Conservation (phyloP, 2,888 invertebrate genomes). For the Rhagium mordax region DNA sequence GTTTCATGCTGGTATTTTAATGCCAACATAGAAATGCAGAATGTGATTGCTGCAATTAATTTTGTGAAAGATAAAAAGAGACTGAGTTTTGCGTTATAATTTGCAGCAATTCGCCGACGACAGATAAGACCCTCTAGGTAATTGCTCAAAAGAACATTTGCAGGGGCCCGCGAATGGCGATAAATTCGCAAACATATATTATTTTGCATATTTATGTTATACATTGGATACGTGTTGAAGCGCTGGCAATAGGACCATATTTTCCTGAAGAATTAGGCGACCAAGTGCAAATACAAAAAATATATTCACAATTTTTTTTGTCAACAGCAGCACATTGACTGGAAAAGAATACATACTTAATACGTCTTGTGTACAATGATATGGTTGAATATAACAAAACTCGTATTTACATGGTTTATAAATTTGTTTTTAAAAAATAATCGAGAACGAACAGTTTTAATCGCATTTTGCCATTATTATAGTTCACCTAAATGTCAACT, state of each 20-base stretch:
- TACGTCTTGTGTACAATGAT: no score
- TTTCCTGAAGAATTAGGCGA: slow-evolving; percentile 10
- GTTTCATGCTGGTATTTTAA: slow-evolving; percentile 13
- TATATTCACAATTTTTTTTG: no score
- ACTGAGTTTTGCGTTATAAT: slow-evolving; percentile 13
- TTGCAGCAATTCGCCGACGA: slow-evolving; percentile 11
- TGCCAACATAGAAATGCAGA: not conserved
- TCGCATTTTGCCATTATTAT: no score
- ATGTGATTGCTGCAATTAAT: slow-evolving; percentile 15
- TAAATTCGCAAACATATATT: slow-evolving; percentile 5
- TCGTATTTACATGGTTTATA: no score
- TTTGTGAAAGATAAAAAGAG: slow-evolving; percentile 8
- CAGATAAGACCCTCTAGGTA: slow-evolving; percentile 9
- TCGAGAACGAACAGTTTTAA: no score
- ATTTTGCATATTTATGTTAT: slow-evolving; percentile 21
- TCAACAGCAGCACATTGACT: no score
- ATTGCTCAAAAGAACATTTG: slow-evolving; percentile 3
- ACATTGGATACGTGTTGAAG: slow-evolving; percentile 18
- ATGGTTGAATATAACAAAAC: no score
- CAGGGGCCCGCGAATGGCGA: slow-evolving; percentile 6
- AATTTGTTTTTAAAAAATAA: no score
- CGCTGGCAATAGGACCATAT: slow-evolving; percentile 5
- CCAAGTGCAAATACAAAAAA: no score
- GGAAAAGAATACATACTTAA: no score
- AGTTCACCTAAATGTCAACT: not conserved